Evolutionary conservation across 2,797 vertebrate species (phyloP).

Genomic region (Arctocebus calabarensis): DNA sequence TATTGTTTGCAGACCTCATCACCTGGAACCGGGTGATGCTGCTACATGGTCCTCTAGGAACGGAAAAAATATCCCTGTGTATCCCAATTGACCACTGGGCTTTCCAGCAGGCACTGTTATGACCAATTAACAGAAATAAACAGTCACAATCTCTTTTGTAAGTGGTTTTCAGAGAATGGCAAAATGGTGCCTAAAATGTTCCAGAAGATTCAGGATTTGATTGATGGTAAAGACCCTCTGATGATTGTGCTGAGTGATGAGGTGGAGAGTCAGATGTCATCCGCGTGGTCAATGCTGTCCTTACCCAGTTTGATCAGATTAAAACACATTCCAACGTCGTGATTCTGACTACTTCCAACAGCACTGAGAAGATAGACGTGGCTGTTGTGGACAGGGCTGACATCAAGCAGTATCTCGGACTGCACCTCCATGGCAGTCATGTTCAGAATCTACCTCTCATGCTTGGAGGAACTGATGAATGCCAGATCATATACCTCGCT

Average conservation of each 20-base stretch:
- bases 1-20: too few relatives aligned
- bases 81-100: too few relatives aligned
- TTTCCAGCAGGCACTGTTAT: slow-evolving; percentile 90
- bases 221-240: slow-evolving; percentile 95
- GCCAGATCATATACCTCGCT: slow-evolving; percentile 95
- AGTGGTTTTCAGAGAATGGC: slow-evolving; percentile 99
- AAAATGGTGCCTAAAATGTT: slow-evolving; percentile 99
- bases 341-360: slow-evolving; percentile 98
- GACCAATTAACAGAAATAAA: slow-evolving; percentile 98
- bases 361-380: slow-evolving; percentile 97
- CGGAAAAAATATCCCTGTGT: too few relatives aligned
- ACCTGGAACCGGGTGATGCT: too few relatives aligned
- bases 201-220: slow-evolving; percentile 98
- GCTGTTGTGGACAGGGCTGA: slow-evolving; percentile 98
- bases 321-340: slow-evolving; percentile 97
- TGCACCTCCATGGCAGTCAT: slow-evolving; percentile 94
- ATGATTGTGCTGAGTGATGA: slow-evolving; percentile 98
- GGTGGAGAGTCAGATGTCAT: slow-evolving; percentile 99
- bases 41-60: too few relatives aligned
- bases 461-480: slow-evolving; percentile 98
- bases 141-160: slow-evolving; percentile 99
- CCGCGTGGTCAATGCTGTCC: slow-evolving; percentile 97
- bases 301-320: slow-evolving; percentile 98
- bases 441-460: slow-evolving; percentile 97
- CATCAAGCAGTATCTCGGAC: slow-evolving; percentile 98